Base-by-base conservation (phyloP, 2,797 vertebrate genomes). In the Pseudotriccus pelzelni region DNA sequence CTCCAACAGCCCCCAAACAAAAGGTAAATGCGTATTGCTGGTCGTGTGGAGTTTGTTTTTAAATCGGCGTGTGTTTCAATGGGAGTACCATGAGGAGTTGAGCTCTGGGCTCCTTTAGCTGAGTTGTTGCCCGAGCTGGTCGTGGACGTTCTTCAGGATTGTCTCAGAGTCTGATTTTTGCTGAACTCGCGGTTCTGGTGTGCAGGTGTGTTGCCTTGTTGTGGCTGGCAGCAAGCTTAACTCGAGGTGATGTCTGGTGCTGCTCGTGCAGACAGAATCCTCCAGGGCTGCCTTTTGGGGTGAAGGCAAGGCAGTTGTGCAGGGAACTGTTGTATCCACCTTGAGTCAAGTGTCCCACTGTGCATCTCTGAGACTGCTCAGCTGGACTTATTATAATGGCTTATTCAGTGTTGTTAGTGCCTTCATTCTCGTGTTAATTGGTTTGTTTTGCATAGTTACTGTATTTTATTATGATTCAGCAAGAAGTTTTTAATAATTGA, bases 1-100 rank as follows among this genome's bases (percentile, higher is more conserved):
- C 96, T 98, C 99, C 7, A 99, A 98, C 97, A 99, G 99, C 97
- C 99, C 99, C 93, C 98, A 98, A 62, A 98, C 98, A 36, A 97
- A 98, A 98, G 99, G 99, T 99, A 86, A 96, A 76, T 32, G 30
- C n/a, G 7, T 36, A 14, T 75, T 52, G 22, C 27, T 77, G 21
- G 14, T 28, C 8, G 3, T 39, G 49, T 39, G 83, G 81, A 46
- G 63, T 90, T 39, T 77, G 21, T 66, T 91, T 81, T 87, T 16
- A 9, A 46, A 12, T 7, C 23, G 79, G 14, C 23, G 2, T 1
- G 0, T 13, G 16, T 60, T 66, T 46, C 27, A 7, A 43, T 82
- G 74, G 6, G 32, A 7, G 19, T 14, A 0, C 34, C 13, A 12
- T 3, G 21, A 41, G 34, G 39, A 24, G 2, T 6, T 60, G 44